Evolutionary conservation across 2,888 invertebrate species (phyloP).

Genomic region (Ptychoptera albimana): DNA sequence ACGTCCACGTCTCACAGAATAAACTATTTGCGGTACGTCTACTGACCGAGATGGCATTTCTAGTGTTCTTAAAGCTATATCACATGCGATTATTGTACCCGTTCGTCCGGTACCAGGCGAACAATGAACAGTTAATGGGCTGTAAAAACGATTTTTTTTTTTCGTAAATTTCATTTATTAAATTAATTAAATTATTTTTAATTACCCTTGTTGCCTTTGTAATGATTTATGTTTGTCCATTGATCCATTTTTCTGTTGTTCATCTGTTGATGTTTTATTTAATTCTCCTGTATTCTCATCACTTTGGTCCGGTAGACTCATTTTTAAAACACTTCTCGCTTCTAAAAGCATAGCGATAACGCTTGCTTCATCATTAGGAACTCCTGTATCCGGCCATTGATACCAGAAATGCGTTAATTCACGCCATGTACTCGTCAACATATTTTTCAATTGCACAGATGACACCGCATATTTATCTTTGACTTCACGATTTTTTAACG

Average conservation of each 20-base stretch:
- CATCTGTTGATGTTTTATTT: constrained; percentile 6
- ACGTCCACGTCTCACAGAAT: constrained; percentile 67
- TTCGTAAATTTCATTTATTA: too few relatives aligned
- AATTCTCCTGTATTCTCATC: constrained; percentile 18
- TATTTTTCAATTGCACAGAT: constrained; percentile 65
- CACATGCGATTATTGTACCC: constrained; percentile 72
- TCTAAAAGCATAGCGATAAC: constrained; percentile 78
- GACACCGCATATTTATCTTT: constrained; percentile 84
- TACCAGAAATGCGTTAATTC: constrained; percentile 89
- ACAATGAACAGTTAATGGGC: constrained; percentile 68
- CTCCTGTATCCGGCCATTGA: constrained; percentile 76
- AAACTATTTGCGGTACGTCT: constrained; percentile 76
- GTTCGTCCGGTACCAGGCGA: constrained; percentile 85
- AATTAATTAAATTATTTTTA: constrained; percentile 17
- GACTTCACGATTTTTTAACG: constrained; percentile 75
- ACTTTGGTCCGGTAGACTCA: constrained; percentile 23
- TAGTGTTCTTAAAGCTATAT: constrained; percentile 73
- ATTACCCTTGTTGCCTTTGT: constrained; percentile 26
- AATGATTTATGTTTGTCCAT: constrained; percentile 13
- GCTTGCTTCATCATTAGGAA: constrained; percentile 67
- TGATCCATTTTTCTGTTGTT: constrained; percentile 5
- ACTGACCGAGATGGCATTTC: constrained; percentile 57
- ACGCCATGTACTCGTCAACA: constrained; percentile 65
- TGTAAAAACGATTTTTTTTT: constrained; percentile 19
- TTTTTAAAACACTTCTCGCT: constrained; percentile 40